phyloP scores from a whole-genome alignment of 2,888 invertebrate genomes.

The Andrena bicolor region DNA sequence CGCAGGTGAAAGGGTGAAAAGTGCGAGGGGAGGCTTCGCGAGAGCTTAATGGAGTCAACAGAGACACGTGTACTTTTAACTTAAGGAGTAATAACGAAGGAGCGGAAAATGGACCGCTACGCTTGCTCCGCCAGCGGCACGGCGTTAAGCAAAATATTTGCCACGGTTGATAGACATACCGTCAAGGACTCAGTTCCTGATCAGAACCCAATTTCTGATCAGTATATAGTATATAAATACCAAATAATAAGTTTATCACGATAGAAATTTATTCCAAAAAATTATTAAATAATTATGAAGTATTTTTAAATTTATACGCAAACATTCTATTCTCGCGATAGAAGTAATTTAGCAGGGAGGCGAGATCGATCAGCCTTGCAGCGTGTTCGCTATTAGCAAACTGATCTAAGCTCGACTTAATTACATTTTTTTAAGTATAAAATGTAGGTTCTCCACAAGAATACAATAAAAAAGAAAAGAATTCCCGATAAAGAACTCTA shows the following conservation, averaged over 20 bases:
- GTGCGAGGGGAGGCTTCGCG: neutral
- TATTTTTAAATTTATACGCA: too few species aligned
- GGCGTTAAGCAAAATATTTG: conserved; percentile 18
- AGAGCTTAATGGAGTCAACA: neutral
- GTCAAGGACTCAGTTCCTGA: too few species aligned
- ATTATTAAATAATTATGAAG: too few species aligned
- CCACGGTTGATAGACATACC: conserved; percentile 3
- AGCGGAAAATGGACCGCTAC: too few species aligned
- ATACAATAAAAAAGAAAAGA: too few species aligned
- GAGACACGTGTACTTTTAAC: neutral
- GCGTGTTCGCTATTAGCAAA: neutral
- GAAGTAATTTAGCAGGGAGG: conserved; percentile 13
- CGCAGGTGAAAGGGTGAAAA: neutral
- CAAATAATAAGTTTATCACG: too few species aligned
- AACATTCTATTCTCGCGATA: conserved; percentile 4
- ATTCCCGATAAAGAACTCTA: too few species aligned
- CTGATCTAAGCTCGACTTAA: neutral
- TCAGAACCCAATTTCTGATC: too few species aligned
- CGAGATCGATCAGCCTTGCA: neutral
- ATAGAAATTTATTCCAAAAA: too few species aligned
- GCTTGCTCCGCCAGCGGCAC: neutral
- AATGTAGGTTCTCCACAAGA: neutral
- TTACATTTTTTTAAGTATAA: too few species aligned
- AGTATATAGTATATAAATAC: too few species aligned
- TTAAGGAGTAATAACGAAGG: neutral